phyloP scores from a whole-genome alignment of 2,113 vertebrate species.

The Prunella fulvescens region DNA sequence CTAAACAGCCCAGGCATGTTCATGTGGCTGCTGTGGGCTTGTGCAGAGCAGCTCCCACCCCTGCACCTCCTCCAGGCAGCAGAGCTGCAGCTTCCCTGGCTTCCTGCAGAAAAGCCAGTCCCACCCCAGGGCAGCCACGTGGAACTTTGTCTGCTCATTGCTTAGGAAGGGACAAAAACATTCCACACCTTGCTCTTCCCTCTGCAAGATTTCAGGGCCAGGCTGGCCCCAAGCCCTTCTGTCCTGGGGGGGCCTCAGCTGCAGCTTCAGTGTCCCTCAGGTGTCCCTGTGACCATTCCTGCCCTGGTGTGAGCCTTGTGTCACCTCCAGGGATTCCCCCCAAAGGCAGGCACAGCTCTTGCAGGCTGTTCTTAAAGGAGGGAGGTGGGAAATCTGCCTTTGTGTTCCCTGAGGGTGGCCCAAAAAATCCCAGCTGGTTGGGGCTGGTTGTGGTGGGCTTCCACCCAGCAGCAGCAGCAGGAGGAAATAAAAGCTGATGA shows the following conservation, averaged over 20 bases:
- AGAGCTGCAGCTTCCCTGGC: not conserved
- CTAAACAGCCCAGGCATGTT: not conserved
- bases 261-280: not conserved
- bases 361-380: not conserved
- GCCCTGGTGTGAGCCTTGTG: not conserved
- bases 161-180: not conserved
- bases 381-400: not conserved
- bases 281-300: not conserved
- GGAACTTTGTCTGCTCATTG: not conserved
- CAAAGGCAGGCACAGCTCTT: not conserved
- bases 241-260: too few relatives aligned
- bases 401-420: too few relatives aligned
- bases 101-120: not conserved
- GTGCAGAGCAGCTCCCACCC: not conserved
- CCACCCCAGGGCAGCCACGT: accelerated
- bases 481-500: too few relatives aligned
- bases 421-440: not conserved
- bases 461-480: too few relatives aligned
- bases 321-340: not conserved
- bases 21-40: not conserved
- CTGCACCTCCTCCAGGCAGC: not conserved
- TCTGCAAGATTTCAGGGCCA: not conserved
- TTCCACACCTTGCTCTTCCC: not conserved
- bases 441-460: not conserved
- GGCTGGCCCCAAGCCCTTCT: not conserved